These are phyloP conservation scores for Psammodynastes pulverulentus DNA, from an alignment of 2,113 vertebrate species.

Conservation along the genomic window DNA sequence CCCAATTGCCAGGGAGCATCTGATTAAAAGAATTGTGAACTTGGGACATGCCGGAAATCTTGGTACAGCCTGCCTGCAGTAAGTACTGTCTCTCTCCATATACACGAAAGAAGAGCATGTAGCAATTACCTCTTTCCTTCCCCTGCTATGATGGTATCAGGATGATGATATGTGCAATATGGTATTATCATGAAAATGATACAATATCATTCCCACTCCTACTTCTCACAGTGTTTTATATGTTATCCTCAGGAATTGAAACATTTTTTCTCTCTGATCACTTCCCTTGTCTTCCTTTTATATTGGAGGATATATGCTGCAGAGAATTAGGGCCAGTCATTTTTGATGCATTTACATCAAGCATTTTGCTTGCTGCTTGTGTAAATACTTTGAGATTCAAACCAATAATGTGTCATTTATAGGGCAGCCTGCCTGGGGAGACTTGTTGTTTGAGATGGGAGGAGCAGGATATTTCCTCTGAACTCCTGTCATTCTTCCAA, in stretches of 20 bases:
- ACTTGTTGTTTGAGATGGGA: background rate
- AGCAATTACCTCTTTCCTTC: background rate
- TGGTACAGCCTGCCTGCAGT: slow-evolving; percentile 87
- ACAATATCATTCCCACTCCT: background rate
- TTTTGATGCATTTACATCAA: background rate
- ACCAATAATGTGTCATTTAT: background rate
- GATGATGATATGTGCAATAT: background rate
- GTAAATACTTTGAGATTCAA: background rate
- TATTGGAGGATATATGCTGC: background rate
- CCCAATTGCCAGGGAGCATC: slow-evolving; percentile 68
- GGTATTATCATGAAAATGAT: background rate
- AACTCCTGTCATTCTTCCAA: background rate
- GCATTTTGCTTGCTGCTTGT: background rate
- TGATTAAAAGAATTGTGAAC: slow-evolving; percentile 78
- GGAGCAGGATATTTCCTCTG: background rate
- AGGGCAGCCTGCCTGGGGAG: background rate
- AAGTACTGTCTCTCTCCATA: background rate
- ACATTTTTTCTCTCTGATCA: background rate
- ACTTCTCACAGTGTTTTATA: background rate
- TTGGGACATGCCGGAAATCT: slow-evolving; percentile 85
- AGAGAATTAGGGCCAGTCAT: background rate
- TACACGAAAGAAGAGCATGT: background rate
- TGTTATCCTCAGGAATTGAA: background rate
- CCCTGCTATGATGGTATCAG: background rate
- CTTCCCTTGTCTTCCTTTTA: background rate